These are phyloP conservation scores for Diarsia dahlii DNA, from an alignment of 2,888 invertebrate genomes.

Conservation along the genomic window DNA sequence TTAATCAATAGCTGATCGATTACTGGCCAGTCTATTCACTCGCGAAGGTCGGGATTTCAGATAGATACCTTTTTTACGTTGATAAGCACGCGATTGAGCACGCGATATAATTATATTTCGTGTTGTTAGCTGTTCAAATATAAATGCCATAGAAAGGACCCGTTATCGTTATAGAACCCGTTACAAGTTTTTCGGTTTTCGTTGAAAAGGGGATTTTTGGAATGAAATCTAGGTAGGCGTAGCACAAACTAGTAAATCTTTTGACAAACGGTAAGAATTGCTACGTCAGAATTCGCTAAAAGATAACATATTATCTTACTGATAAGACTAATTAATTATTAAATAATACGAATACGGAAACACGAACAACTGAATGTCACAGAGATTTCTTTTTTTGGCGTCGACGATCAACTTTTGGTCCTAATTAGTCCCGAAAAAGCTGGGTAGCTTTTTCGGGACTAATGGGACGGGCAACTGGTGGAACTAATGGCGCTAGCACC, in stretches of 20 bases:
- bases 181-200: not conserved
- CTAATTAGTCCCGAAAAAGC: too few relatives aligned
- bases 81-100: constrained; percentile 32
- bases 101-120: not conserved
- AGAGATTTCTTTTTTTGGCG: too few relatives aligned
- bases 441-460: too few relatives aligned
- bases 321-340: not conserved
- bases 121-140: not conserved
- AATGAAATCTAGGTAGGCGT: not conserved
- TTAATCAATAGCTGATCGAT: constrained; percentile 62
- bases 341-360: not conserved
- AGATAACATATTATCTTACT: not conserved
- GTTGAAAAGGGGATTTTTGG: not conserved
- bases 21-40: constrained; percentile 56
- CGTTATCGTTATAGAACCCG: too few relatives aligned
- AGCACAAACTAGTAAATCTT: not conserved
- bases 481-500: too few relatives aligned
- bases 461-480: too few relatives aligned
- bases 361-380: too few relatives aligned
- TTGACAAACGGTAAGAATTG: not conserved
- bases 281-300: not conserved
- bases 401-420: too few relatives aligned
- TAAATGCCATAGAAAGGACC: not conserved
- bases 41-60: constrained; percentile 50
- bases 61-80: constrained; percentile 39